These are phyloP conservation scores for Muscicapa comitata DNA, from an alignment of 2,797 vertebrate genomes.

Conservation along the genomic window DNA sequence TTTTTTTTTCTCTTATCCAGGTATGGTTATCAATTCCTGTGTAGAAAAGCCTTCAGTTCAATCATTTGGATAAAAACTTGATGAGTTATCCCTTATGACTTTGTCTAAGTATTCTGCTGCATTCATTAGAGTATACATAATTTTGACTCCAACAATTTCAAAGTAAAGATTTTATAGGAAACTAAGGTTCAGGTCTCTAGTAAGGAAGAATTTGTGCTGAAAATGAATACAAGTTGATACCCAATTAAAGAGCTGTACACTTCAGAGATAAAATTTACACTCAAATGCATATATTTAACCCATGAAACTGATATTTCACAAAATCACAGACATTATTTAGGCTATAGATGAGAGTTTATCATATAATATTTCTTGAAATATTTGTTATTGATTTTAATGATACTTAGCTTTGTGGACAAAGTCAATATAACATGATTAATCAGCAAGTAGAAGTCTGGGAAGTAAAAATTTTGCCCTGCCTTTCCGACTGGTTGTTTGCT, in stretches of 20 bases:
- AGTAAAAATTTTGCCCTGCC: neutral
- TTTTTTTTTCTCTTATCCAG: neutral
- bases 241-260: neutral
- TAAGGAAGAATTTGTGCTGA: neutral
- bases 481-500: neutral
- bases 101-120: neutral
- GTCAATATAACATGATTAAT: neutral
- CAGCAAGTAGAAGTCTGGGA: neutral
- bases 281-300: neutral
- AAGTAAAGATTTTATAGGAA: neutral
- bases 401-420: neutral
- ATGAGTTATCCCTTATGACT: neutral
- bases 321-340: neutral
- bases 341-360: neutral
- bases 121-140: neutral
- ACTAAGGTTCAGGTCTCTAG: neutral
- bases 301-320: neutral
- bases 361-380: neutral
- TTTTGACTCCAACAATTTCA: neutral
- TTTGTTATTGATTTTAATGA: neutral
- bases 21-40: neutral
- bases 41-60: neutral
- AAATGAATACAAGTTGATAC: neutral
- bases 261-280: neutral
- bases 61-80: neutral